Evolutionary conservation across 2,888 invertebrate species (phyloP), one percentile per base, ranked within the genome.

Genomic region (Pachliopta kotzebuea): DNA sequence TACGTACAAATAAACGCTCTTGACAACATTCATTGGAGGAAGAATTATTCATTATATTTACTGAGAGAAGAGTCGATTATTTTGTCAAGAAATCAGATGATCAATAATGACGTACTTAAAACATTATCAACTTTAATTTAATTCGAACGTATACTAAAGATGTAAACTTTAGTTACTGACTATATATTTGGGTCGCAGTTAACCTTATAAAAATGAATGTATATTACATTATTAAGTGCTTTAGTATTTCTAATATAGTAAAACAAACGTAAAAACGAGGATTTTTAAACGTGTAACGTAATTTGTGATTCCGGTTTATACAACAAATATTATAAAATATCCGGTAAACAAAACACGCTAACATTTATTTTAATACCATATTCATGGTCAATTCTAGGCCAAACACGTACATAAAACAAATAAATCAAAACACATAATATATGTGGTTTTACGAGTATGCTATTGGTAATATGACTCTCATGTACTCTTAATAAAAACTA

Each of bases 221-320:
- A 7, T 18, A 11, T n/a, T 45, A 4, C 8, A n/a, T n/a, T 45
- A n/a, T n/a, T 18, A 18, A 7, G 4, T 45, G n/a, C 45, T 4
- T 45, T 11, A 45, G 6, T 45, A n/a, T n/a, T 7, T n/a, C 7
- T 45, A 42, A n/a, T n/a, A n/a, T n/a, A n/a, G n/a, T n/a, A n/a
- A n/a, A n/a, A 7, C 45, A 45, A 45, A 45, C n/a, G 11, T 1
- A n/a, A 45, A 45, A 8, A 17, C 8, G 18, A 45, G 6, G n/a
- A 45, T n/a, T 59, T 26, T 26, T 6, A 26, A 26, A 26, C 26
- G 6, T 26, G 6, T 26, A 26, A 26, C 26, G 26, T 26, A 26
- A 59, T 50, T 50, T 14, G 7, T 29, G 8, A 24, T 60, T 60
- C 53, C 60, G 31, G 37, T 60, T 60, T 53, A 60, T 53, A 37